Evolutionary conservation across 2,888 invertebrate species (phyloP), one percentile per base, ranked within the genome.

Genomic region (Hyalella azteca): DNA sequence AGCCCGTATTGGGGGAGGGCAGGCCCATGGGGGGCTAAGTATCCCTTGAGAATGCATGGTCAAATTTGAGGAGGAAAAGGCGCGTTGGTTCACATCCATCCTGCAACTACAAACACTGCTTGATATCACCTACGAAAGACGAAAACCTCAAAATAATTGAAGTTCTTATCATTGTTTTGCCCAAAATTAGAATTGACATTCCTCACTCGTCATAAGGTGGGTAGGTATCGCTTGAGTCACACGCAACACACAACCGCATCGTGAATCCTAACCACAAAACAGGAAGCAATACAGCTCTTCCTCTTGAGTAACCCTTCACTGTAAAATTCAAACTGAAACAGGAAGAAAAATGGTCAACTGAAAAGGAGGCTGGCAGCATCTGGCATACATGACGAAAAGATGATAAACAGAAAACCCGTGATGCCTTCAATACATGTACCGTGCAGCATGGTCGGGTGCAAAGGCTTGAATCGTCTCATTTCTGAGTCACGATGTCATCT

Each of bases 11-110:
- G 75, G 75, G 9, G 75, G 75, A 15, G 66, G 19, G 13, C 66
- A 3, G 1, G 15, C 36, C 66, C 66, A 66, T 15, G 66, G 36
- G 1, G 66, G 66, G 39, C 36, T 36, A 32, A 36, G 36, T 5
- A 66, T 15, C 39, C 66, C 66, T 5, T 66, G 39, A 36, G 19
- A 66, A 7, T 32, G 66, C 19, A 39, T 36, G 36, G n/a, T 66
- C 66, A 66, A 66, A 29, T 66, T 32, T 9, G 36, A 66, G 66
- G 66, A 66, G 19, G 66, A 66, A 66, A 66, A 66, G 19, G 66
- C 66, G 32, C 66, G 66, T 36, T 66, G 66, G 11, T 66, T 66
- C 19, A 66, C 66, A 36, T 66, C 66, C 66, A 66, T 66, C 32
- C 36, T 36, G 19, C 29, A 2, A 15, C n/a, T 66, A 39, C 36